Conservation (phyloP, 2,888 invertebrate genomes). For the Dioctria rufipes region DNA sequence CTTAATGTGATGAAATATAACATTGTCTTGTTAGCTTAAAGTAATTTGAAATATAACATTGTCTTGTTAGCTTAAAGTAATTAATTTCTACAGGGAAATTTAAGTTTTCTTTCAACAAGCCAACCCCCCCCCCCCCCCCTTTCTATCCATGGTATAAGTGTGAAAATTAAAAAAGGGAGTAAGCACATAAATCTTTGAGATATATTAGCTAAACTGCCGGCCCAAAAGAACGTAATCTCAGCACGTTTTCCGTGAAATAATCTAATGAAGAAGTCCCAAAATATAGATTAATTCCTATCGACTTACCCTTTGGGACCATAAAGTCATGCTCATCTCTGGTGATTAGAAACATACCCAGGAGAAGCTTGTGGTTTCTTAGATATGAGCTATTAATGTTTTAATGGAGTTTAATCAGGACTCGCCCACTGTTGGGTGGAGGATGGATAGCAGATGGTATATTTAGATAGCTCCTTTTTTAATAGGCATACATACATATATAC, state of each 20-base stretch:
- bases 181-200: slow-evolving; percentile 22
- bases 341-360: slow-evolving; percentile 20
- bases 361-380: neutral
- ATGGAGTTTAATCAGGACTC: slow-evolving; percentile 20
- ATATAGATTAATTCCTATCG: too few relatives aligned
- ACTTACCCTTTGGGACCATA: neutral
- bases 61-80: neutral
- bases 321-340: neutral
- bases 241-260: slow-evolving; percentile 16
- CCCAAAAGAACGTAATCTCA: neutral
- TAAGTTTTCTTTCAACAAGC: neutral
- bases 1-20: too few relatives aligned
- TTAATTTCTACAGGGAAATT: neutral
- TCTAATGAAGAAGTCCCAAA: neutral
- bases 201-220: slow-evolving; percentile 2
- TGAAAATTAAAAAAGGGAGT: slow-evolving; percentile 20
- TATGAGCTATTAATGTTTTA: neutral
- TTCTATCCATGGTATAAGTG: neutral
- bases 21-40: too few relatives aligned
- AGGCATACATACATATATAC: too few relatives aligned
- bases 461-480: too few relatives aligned
- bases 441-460: too few relatives aligned
- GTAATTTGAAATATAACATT: neutral
- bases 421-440: too few relatives aligned
- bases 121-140: neutral